Percentiles rank a stretch among this genome's conserved stretches.
phyloP scores from a whole-genome alignment of 1,140 invertebrate genomes.

The Contarinia nasturtii region DNA sequence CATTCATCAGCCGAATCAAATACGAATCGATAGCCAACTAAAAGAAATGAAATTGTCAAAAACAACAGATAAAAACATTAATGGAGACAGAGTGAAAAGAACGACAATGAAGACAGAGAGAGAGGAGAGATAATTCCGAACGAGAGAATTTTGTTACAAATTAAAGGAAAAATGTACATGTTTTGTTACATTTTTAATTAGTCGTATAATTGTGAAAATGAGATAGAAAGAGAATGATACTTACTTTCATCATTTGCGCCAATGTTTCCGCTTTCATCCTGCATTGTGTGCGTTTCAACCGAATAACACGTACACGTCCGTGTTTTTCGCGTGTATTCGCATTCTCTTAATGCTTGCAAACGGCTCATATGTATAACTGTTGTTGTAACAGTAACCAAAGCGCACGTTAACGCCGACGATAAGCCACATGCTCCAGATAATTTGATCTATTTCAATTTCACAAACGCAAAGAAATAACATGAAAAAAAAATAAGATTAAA shows the following conservation, averaged over 20 bases:
- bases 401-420: conserved; percentile 64
- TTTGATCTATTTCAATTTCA: conserved; percentile 47
- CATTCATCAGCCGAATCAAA: conserved; percentile 72
- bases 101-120: too few relatives aligned
- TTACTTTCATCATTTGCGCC: conserved; percentile 34
- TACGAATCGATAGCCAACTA: conserved; percentile 34
- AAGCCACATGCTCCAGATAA: conserved; percentile 65
- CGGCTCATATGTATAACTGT: conserved; percentile 87
- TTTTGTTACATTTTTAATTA: background rate
- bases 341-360: conserved; percentile 66
- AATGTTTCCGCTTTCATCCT: conserved; percentile 18
- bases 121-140: too few relatives aligned
- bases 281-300: conserved; percentile 30
- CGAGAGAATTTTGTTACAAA: too few relatives aligned
- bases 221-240: background rate
- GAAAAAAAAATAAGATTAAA: background rate
- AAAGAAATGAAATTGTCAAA: conserved; percentile 1
- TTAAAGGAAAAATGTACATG: too few relatives aligned
- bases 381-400: conserved; percentile 75
- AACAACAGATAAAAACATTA: too few relatives aligned
- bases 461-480: background rate
- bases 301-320: conserved; percentile 60
- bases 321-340: conserved; percentile 60
- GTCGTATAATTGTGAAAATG: background rate
- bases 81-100: background rate